These are phyloP conservation scores for Selene dorsalis DNA, from an alignment of 2,797 vertebrate genomes.

Conservation along the genomic window DNA sequence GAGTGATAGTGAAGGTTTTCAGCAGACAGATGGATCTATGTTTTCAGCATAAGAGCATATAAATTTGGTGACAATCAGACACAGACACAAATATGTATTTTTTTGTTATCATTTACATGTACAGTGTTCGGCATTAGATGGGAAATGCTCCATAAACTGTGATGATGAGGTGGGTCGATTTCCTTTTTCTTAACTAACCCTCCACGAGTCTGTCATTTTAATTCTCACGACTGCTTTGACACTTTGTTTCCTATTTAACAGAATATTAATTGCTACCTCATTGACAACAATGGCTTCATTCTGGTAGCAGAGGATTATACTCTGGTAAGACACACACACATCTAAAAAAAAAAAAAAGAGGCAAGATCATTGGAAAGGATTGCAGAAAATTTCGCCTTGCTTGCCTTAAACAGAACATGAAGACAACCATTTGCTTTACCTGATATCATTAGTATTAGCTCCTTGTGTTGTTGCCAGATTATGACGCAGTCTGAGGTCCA, in stretches of 20 bases:
- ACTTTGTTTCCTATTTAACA: slow-evolving; percentile 58
- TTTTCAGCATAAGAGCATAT: not conserved
- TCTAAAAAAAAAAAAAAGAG: too few species aligned
- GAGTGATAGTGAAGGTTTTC: slow-evolving; percentile 13
- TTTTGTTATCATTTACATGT: slow-evolving; percentile 29
- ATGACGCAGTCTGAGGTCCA: not conserved
- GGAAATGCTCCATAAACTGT: slow-evolving; percentile 96
- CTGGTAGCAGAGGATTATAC: slow-evolving; percentile 93
- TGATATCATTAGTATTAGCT: not conserved
- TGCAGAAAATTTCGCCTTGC: not conserved
- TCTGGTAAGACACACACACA: slow-evolving; percentile 82
- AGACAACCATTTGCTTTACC: not conserved
- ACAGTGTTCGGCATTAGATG: slow-evolving; percentile 95
- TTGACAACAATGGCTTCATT: slow-evolving; percentile 96
- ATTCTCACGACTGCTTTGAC: not conserved
- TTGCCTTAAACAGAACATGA: not conserved
- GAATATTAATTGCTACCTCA: slow-evolving; percentile 94
- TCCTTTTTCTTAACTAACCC: not conserved
- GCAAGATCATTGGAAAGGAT: not conserved
- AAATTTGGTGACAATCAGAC: not conserved
- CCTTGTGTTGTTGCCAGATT: not conserved
- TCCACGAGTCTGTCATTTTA: not conserved
- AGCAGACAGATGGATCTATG: slow-evolving; percentile 1
- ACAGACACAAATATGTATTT: not conserved
- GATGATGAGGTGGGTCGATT: slow-evolving; percentile 91